Evolutionary conservation across 2,797 vertebrate genomes (phyloP).

Genomic region (Smutsia gigantea): DNA sequence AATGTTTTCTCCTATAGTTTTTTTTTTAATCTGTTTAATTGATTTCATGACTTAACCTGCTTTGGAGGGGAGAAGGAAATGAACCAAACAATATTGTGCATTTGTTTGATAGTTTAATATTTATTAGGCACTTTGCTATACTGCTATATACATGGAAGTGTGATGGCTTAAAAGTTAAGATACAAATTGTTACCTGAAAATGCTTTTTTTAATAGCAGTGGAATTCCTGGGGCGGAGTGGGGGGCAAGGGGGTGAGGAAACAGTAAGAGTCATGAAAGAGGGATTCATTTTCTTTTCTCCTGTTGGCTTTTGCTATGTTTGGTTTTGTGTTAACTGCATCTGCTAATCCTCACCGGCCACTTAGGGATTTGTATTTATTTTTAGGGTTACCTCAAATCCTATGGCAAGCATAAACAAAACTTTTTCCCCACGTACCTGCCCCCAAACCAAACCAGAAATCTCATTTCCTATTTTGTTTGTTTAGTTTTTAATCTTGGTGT

Average conservation of each 20-base stretch:
- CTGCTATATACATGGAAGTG: neutral
- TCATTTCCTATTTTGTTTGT: neutral
- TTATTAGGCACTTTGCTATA: neutral
- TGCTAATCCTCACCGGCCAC: neutral
- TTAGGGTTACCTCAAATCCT: constrained; percentile 39
- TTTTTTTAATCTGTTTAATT: neutral
- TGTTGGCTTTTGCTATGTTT: neutral
- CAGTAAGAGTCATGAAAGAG: neutral
- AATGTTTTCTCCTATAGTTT: neutral
- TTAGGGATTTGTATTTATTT: constrained; percentile 11
- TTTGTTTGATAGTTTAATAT: neutral
- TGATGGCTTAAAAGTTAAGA: neutral
- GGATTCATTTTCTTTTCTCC: neutral
- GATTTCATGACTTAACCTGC: neutral
- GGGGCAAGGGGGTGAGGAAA: neutral
- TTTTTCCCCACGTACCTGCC: neutral
- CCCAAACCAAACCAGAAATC: constrained; percentile 40
- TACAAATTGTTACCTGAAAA: constrained; percentile 11
- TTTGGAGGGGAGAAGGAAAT: neutral
- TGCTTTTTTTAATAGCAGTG: neutral
- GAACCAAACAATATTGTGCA: neutral
- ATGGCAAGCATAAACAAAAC: neutral
- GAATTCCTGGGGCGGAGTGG: neutral
- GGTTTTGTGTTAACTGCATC: neutral
- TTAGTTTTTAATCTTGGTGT: neutral